Base-by-base conservation (phyloP, 2,888 invertebrate genomes). In the Pseudanteris insignis region DNA sequence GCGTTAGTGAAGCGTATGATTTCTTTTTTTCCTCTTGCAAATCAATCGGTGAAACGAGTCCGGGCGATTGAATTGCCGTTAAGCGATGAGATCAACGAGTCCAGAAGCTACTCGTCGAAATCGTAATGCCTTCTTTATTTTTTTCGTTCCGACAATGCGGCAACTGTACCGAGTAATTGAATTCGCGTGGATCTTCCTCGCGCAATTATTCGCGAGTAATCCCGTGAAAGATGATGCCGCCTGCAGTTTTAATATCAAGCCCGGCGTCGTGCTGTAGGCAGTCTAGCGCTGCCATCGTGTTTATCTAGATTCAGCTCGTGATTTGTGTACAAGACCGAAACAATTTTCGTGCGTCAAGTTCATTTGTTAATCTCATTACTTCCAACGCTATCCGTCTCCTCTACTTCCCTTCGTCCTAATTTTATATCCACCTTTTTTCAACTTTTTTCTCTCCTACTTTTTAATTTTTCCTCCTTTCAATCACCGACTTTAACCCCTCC, bases 101-200 rank as follows among this genome's bases (percentile, higher is more conserved):
- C 40, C 26, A 24, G 54, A 61, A 61, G 63, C 58, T 50, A 60
- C 60, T 65, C 61, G 55, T 53, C 53, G 51, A 40, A 38, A 46
- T 54, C 46, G 57, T 62, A 55, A 60, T 61, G 47, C 47, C 54
- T n/a, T 40, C 54, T 44, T 59, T 57, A 46, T 43, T 51, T 54
- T 54, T 60, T 58, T 44, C 44, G 50, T 44, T 30, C 47, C 43
- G 48, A 58, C 55, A 58, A 47, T 47, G 59, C 57, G 53, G 50
- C 40, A 53, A 41, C 64, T 54, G 46, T 50, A 51, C 60, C 37
- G 41, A 53, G 33, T 57, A 65, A 65, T 59, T 55, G 55, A 59
- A 65, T 65, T 59, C 64, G 40, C 58, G 64, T 59, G 58, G 58
- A 64, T 64, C 64, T 55, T 64, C 46, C 38, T 40, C 37, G 58